Evolutionary conservation across 2,888 invertebrate species (phyloP).

Genomic region (Physocephala rufipes): DNA sequence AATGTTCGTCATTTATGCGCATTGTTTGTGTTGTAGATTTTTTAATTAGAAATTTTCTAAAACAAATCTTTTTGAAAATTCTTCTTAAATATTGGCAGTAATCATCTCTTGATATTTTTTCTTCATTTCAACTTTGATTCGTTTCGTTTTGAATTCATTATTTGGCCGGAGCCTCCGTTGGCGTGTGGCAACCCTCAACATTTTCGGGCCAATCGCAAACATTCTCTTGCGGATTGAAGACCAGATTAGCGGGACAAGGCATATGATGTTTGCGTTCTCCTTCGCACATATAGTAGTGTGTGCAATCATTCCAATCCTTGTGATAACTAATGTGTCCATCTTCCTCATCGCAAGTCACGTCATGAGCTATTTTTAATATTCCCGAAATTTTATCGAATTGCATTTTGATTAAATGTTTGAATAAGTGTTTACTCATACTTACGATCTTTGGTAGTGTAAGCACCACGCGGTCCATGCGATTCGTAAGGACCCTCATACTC

Average conservation of each 20-base stretch:
- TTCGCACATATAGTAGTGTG: conserved; percentile 96
- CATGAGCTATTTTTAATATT: conserved; percentile 76
- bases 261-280: conserved; percentile 95
- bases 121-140: no score
- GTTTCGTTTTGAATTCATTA: not conserved
- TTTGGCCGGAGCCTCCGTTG: conserved; percentile 72
- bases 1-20: no score
- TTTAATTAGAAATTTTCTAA: no score
- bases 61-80: no score
- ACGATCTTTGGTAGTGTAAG: conserved; percentile 91
- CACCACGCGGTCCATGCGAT: conserved; percentile 73
- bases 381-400: not conserved
- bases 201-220: conserved; percentile 98
- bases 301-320: conserved; percentile 88
- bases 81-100: no score
- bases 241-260: conserved; percentile 92
- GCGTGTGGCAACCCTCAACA: conserved; percentile 84
- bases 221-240: conserved; percentile 91
- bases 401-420: not conserved
- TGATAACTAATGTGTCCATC: conserved; percentile 96
- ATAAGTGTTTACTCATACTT: no score
- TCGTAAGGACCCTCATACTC: conserved; percentile 91
- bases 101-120: no score
- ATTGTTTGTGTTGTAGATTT: no score
- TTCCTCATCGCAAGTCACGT: conserved; percentile 89